phyloP scores from a whole-genome alignment of 2,797 vertebrate genomes.

The Ceryle rudis region DNA sequence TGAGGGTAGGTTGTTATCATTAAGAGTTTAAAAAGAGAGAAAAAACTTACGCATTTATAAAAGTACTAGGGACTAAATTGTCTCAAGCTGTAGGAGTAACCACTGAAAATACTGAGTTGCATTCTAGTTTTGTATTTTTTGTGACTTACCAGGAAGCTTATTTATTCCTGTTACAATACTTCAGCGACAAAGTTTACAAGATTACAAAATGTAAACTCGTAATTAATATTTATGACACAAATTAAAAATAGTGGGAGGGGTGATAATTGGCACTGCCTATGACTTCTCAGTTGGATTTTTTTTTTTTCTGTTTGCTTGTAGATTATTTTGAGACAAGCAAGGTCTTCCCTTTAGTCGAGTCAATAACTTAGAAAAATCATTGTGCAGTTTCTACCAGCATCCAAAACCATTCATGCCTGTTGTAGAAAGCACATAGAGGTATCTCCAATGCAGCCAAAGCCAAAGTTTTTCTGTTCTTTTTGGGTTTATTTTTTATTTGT shows the following conservation, averaged over 20 bases:
- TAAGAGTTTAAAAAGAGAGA: background rate
- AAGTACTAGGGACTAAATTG: background rate
- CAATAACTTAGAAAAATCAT: background rate
- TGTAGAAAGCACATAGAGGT: background rate
- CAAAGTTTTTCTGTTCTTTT: background rate
- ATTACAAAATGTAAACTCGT: background rate
- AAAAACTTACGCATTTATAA: background rate
- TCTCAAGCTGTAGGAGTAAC: background rate
- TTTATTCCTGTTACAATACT: background rate
- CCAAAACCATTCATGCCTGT: background rate
- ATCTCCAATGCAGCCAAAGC: background rate
- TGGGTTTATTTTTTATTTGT: rapidly evolving
- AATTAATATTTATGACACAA: background rate
- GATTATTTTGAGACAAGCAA: background rate
- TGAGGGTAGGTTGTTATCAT: background rate
- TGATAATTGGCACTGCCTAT: background rate
- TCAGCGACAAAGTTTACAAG: background rate
- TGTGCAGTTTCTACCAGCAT: background rate
- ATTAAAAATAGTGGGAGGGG: background rate
- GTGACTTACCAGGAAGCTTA: no score
- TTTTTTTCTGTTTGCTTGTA: background rate
- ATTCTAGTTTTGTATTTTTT: background rate
- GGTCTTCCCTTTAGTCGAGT: background rate
- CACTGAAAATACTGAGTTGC: background rate
- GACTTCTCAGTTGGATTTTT: background rate